Conservation (phyloP, 2,797 vertebrate genomes). For the Malurus leucopterus region DNA sequence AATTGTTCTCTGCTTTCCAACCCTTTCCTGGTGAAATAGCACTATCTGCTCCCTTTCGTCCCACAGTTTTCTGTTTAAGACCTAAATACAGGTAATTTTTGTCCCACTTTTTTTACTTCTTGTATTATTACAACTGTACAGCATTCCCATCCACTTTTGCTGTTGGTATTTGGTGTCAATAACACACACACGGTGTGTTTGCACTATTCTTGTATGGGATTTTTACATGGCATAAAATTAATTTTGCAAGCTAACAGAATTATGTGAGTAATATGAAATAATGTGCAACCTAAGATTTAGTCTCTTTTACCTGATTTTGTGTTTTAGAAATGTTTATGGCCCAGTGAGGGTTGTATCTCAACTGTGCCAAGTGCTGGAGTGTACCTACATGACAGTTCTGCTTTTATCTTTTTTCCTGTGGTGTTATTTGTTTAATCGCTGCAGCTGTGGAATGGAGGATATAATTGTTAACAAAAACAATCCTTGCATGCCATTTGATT, state of each 20-base stretch:
- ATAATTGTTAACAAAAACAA: not conserved
- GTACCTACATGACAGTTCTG: not conserved
- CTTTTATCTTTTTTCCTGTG: fast-evolving
- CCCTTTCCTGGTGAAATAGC: not conserved
- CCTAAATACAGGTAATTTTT: not conserved
- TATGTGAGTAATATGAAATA: not conserved
- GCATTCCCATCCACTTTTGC: not conserved
- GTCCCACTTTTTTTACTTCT: fast-evolving
- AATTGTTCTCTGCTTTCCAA: not conserved
- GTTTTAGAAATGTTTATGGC: not conserved
- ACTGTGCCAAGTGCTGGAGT: not conserved
- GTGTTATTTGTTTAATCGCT: not conserved
- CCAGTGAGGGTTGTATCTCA: not conserved
- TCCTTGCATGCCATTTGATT: not conserved
- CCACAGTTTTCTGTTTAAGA: not conserved
- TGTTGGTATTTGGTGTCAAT: not conserved
- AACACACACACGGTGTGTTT: fast-evolving
- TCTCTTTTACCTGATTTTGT: not conserved
- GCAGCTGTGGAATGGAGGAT: not conserved
- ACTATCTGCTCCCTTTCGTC: not conserved
- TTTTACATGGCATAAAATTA: not conserved
- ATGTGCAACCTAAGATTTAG: not conserved
- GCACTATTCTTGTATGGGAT: not conserved
- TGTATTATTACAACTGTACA: not conserved
- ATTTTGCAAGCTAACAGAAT: not conserved